These are phyloP conservation scores for Poecilia wingei DNA, from an alignment of 2,797 vertebrate species.

Conservation along the genomic window DNA sequence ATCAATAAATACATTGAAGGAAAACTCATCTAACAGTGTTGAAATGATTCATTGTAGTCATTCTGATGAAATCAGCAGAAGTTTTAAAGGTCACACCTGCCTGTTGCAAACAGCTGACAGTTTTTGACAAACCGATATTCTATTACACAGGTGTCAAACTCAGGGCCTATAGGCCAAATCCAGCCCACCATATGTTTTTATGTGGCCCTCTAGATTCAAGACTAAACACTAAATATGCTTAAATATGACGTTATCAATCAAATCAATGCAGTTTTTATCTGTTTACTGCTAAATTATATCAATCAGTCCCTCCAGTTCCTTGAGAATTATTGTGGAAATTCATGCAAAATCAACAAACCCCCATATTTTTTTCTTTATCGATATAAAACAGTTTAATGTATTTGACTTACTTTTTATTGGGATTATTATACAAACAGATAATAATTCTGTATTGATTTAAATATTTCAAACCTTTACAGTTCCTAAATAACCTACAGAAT, in stretches of 20 bases:
- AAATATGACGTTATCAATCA: too few relatives aligned
- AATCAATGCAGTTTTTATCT: too few relatives aligned
- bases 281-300: too few relatives aligned
- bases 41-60: neutral
- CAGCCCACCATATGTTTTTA: too few relatives aligned
- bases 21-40: neutral
- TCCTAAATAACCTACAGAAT: neutral
- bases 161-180: too few relatives aligned
- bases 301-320: too few relatives aligned
- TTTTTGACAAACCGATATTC: slow-evolving; percentile 23
- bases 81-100: slow-evolving; percentile 46
- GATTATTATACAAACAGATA: neutral
- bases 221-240: too few relatives aligned
- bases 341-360: too few relatives aligned
- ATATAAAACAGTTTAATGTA: neutral
- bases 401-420: neutral
- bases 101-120: slow-evolving; percentile 58
- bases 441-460: neutral
- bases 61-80: slow-evolving; percentile 21
- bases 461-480: neutral
- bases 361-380: neutral
- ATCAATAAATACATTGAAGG: neutral
- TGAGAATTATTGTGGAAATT: too few relatives aligned
- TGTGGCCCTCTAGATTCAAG: too few relatives aligned
- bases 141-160: neutral